Percentiles rank a stretch among this genome's conserved stretches.
Evolutionary conservation across 1,140 invertebrate species (phyloP).

Genomic region (Monomorium pharaonis): DNA sequence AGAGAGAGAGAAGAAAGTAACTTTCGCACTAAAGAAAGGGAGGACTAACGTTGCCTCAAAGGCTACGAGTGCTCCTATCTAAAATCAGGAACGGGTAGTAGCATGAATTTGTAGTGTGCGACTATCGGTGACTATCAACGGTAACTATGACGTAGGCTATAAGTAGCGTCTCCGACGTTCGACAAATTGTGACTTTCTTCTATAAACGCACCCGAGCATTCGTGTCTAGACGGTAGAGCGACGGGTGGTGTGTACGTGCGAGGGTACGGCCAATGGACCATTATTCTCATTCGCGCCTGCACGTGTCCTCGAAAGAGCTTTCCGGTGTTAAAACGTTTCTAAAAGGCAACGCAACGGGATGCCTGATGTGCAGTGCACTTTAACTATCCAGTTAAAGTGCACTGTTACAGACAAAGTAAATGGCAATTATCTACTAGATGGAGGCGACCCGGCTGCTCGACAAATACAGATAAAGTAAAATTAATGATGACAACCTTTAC

Average conservation of each 20-base stretch:
- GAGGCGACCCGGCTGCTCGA: background rate
- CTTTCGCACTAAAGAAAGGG: background rate
- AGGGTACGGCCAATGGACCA: slow-evolving; percentile 21
- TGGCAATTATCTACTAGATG: background rate
- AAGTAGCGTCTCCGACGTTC: slow-evolving; percentile 1
- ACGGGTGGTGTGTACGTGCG: background rate
- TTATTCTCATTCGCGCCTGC: slow-evolving; percentile 18
- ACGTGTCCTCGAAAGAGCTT: background rate
- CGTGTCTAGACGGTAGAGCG: slow-evolving; percentile 1
- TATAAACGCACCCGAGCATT: slow-evolving; percentile 23
- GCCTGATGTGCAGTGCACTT: background rate
- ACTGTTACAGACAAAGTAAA: background rate
- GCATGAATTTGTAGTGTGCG: background rate
- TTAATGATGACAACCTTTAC: background rate
- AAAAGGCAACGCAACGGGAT: background rate
- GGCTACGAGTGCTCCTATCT: background rate
- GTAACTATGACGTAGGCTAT: background rate
- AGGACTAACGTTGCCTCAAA: background rate
- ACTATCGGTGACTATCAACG: background rate
- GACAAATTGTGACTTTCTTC: slow-evolving; percentile 36
- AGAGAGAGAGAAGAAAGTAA: background rate
- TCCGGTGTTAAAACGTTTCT: background rate
- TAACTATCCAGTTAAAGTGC: background rate
- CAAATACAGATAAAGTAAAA: background rate
- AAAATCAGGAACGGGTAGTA: background rate